phyloP scores from a whole-genome alignment of 2,888 invertebrate genomes.

The Nephrotoma appendiculata region DNA sequence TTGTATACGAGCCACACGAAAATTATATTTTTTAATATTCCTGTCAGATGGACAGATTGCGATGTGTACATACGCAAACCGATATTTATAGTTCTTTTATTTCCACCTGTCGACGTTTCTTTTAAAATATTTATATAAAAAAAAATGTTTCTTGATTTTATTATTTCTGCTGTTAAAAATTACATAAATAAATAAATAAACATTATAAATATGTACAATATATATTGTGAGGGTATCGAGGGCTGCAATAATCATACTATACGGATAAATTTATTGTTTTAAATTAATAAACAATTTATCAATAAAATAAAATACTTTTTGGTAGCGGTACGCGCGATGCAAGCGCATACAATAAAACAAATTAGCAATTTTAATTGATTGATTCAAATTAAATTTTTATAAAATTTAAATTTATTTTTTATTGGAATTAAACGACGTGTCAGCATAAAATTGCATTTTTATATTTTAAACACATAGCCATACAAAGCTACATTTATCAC shows the following conservation, averaged over 20 bases:
- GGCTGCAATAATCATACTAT: not conserved
- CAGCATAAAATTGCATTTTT: not conserved
- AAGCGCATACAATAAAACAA: not conserved
- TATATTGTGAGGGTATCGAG: not conserved
- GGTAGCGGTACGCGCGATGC: not conserved
- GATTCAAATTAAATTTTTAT: not conserved
- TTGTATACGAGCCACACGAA: not conserved
- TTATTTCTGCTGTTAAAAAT: not conserved
- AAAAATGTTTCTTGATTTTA: not conserved
- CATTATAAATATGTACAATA: not conserved
- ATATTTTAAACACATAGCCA: not conserved
- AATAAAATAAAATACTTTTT: not conserved
- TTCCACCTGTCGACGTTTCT: not conserved
- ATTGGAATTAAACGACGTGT: not conserved
- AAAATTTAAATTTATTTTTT: not conserved
- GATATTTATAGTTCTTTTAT: not conserved
- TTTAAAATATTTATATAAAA: not conserved
- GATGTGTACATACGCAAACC: not conserved
- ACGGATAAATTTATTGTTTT: not conserved
- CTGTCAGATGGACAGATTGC: not conserved
- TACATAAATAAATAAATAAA: not conserved
- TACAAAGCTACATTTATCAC: not conserved
- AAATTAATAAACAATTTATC: not conserved
- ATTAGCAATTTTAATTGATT: not conserved
- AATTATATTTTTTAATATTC: not conserved